phyloP scores from a whole-genome alignment of 2,888 invertebrate genomes.

The Tetragonula carbonaria region DNA sequence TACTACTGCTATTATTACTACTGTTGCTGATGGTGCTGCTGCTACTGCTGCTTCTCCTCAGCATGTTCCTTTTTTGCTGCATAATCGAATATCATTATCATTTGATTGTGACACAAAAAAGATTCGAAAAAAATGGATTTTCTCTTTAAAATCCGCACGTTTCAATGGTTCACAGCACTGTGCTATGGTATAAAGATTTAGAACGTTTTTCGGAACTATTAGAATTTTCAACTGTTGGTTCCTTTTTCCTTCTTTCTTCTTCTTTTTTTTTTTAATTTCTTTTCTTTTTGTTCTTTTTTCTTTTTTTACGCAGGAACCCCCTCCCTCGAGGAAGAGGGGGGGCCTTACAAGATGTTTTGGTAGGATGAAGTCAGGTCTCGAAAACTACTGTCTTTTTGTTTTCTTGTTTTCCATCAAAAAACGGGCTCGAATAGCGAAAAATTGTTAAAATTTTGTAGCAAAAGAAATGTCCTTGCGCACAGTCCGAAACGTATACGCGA shows the following conservation, averaged over 20 bases:
- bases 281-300: too few relatives aligned
- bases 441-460: conserved; percentile 25
- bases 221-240: neutral
- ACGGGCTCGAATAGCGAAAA: conserved; percentile 27
- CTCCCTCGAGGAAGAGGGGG: conserved; percentile 23
- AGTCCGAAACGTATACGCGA: conserved; percentile 18
- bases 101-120: neutral
- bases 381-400: conserved; percentile 12
- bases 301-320: neutral
- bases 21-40: neutral
- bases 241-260: neutral
- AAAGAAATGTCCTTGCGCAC: conserved; percentile 12
- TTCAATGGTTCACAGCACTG: conserved; percentile 28
- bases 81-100: conserved; percentile 4
- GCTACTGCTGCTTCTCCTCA: conserved; percentile 13
- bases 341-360: conserved; percentile 1
- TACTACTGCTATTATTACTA: conserved; percentile 10
- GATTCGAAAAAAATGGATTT: neutral
- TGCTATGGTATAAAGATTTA: conserved; percentile 22
- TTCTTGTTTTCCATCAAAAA: neutral
- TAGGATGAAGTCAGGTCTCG: conserved; percentile 38
- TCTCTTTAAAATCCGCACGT: neutral
- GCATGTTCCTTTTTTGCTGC: conserved; percentile 37
- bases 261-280: neutral
- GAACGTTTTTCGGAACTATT: conserved; percentile 14